Percentiles rank a stretch among this genome's conserved stretches.
Conservation (phyloP, 1,140 invertebrate genomes). For the Cherax destructor region DNA sequence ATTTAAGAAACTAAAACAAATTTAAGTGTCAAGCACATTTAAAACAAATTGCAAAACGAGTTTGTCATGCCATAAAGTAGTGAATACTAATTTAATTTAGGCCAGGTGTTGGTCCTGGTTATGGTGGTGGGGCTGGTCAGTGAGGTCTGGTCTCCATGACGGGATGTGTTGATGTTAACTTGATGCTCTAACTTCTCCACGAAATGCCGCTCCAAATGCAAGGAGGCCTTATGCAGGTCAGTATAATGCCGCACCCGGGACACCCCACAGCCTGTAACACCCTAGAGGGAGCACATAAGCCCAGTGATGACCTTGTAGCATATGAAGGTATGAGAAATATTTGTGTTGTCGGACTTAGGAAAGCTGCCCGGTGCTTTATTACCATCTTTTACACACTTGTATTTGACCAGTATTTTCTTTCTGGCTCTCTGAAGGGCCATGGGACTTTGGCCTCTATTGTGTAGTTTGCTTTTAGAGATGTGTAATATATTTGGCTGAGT, state of each 20-base stretch:
- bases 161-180: slow-evolving; percentile 48
- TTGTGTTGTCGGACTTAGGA: background rate
- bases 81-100: no score
- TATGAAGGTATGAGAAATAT: background rate
- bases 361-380: slow-evolving; percentile 1
- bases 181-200: slow-evolving; percentile 41
- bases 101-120: no score
- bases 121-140: background rate
- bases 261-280: background rate
- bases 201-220: slow-evolving; percentile 62
- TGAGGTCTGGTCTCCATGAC: slow-evolving; percentile 24
- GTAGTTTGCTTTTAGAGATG: no score
- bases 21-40: no score
- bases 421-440: no score
- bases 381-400: background rate
- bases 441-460: no score
- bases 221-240: slow-evolving; percentile 66
- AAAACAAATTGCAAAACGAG: no score
- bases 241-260: background rate
- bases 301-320: background rate
- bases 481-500: no score
- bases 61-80: no score
- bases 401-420: background rate
- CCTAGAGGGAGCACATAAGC: background rate
- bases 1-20: no score